Evolutionary conservation across 2,888 invertebrate genomes (phyloP), one percentile per base, ranked within the genome.

Genomic region (Oligia strigilis): DNA sequence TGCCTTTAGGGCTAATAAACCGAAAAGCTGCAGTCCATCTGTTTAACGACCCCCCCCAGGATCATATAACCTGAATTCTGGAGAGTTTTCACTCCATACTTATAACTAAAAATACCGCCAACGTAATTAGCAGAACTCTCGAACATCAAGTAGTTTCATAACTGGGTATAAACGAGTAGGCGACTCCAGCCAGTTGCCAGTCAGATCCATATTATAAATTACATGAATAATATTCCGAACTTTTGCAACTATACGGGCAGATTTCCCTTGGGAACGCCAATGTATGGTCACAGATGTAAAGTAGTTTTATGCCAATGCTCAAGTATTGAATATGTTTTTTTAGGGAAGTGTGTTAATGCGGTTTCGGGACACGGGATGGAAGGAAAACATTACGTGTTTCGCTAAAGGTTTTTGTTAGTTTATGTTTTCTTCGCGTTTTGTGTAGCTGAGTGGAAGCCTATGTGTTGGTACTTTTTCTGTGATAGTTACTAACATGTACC

Each of bases 191-290:
- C 77, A 55, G 88, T 87, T 77, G 75, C 83, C 71, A 77, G 66
- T 74, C 60, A 58, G 85, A 83, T 87, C 87, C 88, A 75, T 86
- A 79, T 83, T 89, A 90, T 89, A 91, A 90, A 90, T 92, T 91
- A 92, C 91, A 89, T 89, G 87, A 91, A 91, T 90, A 90, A 89
- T 90, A 90, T 91, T 87, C 84, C 82, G 73, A 89, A 92, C 83
- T 92, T 89, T 90, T 87, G 80, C 84, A 83, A 88, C 89, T 88
- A 85, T 87, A 89, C 81, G 81, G 83, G 85, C 81, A 92, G 90
- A 93, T 93, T 93, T 93, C 93, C 92, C 91, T 46, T 0, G 91
- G 83, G 92, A 66, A 23, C 29, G 64, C 77, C 77, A 65, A 87
- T 80, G 82, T 83, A 87, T 87, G 90, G 89, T 84, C 90, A 79